Evolutionary conservation across 2,797 vertebrate species (phyloP).

Genomic region (Onychomys leucogaster): DNA sequence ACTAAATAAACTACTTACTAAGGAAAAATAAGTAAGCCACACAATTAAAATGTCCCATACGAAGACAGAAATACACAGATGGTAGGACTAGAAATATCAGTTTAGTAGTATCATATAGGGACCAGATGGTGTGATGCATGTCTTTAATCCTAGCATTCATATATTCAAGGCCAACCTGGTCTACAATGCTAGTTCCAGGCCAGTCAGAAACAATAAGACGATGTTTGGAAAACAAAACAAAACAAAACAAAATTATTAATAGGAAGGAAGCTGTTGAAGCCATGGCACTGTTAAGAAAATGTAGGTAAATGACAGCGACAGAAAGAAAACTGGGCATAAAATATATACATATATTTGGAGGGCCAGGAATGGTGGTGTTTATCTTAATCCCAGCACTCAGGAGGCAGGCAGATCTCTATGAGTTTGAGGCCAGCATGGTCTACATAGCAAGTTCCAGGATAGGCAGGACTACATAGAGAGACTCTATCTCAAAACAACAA

Average conservation of each 20-base stretch:
- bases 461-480: not conserved
- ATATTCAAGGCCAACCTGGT: not conserved
- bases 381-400: not conserved
- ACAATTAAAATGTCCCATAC: constrained; percentile 3
- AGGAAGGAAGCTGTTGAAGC: not conserved
- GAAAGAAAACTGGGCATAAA: not conserved
- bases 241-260: not conserved
- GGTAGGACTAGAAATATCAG: not conserved
- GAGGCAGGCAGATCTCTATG: not conserved
- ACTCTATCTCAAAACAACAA: not conserved
- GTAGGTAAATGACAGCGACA: not conserved
- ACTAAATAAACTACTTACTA: constrained; percentile 29
- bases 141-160: not conserved
- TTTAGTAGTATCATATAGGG: not conserved
- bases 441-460: not conserved
- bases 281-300: constrained; percentile 31
- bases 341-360: not conserved
- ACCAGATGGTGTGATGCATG: not conserved
- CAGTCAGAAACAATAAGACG: not conserved
- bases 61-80: constrained; percentile 10
- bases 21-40: not conserved
- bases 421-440: not conserved
- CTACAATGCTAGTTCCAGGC: not conserved
- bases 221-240: not conserved
- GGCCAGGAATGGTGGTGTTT: not conserved